Conservation (phyloP, 2,797 vertebrate genomes). For the Scomberomorus guttatus region DNA sequence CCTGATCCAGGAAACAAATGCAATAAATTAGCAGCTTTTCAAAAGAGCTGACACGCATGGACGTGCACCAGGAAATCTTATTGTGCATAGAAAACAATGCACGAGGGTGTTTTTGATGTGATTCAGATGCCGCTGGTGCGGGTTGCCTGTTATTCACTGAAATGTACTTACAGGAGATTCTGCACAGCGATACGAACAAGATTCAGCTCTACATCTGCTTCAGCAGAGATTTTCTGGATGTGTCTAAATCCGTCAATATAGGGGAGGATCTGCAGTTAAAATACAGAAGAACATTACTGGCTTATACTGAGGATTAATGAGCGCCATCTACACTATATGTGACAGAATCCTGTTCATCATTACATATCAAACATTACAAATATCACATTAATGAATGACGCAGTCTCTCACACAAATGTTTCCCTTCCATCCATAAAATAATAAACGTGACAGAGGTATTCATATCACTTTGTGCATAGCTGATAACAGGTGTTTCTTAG, state of each 20-base stretch:
- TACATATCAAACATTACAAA: conserved; percentile 11
- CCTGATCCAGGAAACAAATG: not conserved
- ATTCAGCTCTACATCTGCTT: conserved; percentile 97
- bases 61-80: not conserved
- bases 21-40: not conserved
- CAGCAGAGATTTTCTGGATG: conserved; percentile 97
- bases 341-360: not conserved
- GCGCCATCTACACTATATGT: not conserved
- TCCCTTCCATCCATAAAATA: conserved; percentile 13
- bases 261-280: conserved; percentile 91
- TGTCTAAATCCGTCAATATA: conserved; percentile 98
- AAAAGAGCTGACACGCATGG: not conserved
- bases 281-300: not conserved
- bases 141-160: conserved; percentile 1
- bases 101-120: not conserved
- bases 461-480: not conserved
- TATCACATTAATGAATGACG: conserved; percentile 9
- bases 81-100: conserved; percentile 4
- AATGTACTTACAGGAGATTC: conserved; percentile 93
- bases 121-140: not conserved
- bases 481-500: conserved; percentile 42
- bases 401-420: not conserved
- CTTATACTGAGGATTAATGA: not conserved
- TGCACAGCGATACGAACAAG: conserved; percentile 97
- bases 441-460: not conserved